phyloP scores from a whole-genome alignment of 2,888 invertebrate species.

The Dolichopus griseipennis region DNA sequence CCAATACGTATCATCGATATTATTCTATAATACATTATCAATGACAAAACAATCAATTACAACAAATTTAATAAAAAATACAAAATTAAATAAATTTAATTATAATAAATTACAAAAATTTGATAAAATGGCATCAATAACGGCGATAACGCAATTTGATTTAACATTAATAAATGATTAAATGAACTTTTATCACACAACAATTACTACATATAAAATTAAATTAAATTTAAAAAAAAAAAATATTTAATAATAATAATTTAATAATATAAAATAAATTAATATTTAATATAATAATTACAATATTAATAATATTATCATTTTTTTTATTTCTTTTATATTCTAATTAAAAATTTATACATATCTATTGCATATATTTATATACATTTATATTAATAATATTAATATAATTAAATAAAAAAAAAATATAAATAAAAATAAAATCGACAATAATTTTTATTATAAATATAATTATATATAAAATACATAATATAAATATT shows the following conservation, averaged over 20 bases:
- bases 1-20: background rate
- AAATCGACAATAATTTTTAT: conserved; percentile 5
- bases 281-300: background rate
- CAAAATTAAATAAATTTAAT: background rate
- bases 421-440: background rate
- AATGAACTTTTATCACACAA: no score
- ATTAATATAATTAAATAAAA: background rate
- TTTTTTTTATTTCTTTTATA: background rate
- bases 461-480: no score
- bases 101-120: background rate
- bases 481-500: no score
- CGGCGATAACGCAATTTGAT: background rate
- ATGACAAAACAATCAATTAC: background rate
- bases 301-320: background rate
- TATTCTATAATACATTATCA: background rate
- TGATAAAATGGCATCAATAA: background rate
- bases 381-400: background rate
- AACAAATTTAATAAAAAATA: background rate
- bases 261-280: no score
- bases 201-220: no score
- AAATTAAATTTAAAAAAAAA: no score
- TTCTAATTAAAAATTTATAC: background rate
- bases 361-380: no score
- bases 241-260: no score
- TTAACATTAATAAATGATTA: conserved; percentile 6